Evolutionary conservation across 30 jellyfish, hydroid and myxozoan genomes (phyloP), one percentile per base, ranked within the genome.

Genomic region (Turritopsis rubra): DNA sequence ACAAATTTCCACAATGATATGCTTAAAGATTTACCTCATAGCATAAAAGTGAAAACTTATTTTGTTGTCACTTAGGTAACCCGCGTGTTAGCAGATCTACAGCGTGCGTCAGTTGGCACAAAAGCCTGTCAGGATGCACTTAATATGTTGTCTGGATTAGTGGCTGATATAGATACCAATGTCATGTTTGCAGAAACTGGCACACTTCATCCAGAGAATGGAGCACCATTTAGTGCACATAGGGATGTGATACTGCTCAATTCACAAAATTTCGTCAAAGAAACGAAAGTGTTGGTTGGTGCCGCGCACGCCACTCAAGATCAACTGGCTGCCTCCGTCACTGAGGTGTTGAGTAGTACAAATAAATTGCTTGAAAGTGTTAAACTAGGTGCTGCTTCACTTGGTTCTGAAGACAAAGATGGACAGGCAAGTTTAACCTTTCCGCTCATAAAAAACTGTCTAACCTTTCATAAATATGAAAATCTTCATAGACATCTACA

Each of bases 141-240:
- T 21, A 65, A 88, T 19, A 90, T 94, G 22, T 66, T 91, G 73
- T 90, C 85, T 71, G 97, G 96, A 65, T 72, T 91, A 83, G 81
- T 91, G 66, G 91, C 94, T 72, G 97, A 91, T 54, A 88, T 91
- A 13, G 96, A 91, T 54, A 86, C 97, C 16, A 91, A 82, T 65
- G 93, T 83, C 81, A 86, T 86, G 96, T 87, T 91, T 72, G 97
- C 97, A 1, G 94, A 91, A 80, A 89, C 96, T 27, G 96, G 96
- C 21, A 91, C 96, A 0, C 81, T 91, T 52, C 79, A 79, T 80
- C 95, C 95, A 0, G 96, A 86, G 31, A 86, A 77, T 81, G 94
- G 76, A 28, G 89, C 88, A 30, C 65, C 96, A 4, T 91, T 91
- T 68, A 90, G 89, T 16, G 96, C 85, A 75, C 97, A 91, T 88